Evolutionary conservation across 2,113 vertebrate species (phyloP).

Genomic region (Lycocorax pyrrhopterus): DNA sequence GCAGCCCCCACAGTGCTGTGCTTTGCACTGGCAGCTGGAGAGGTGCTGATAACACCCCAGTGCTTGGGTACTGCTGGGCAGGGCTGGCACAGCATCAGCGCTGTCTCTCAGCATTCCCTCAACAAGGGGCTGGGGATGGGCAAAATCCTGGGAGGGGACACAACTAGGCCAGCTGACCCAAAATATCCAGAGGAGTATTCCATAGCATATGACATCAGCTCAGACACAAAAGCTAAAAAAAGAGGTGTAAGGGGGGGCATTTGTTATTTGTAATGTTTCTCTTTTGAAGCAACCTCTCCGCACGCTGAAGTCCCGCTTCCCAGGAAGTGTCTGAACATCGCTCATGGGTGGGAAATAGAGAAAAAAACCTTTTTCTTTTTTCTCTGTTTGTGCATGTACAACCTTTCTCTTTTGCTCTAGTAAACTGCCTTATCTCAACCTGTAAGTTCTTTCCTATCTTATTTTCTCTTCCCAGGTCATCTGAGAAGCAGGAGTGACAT

Average conservation of each 20-base stretch:
- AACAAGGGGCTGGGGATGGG: fast-evolving
- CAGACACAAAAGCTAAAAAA: not conserved
- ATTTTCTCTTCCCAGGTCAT: not conserved
- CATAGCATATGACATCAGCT: not conserved
- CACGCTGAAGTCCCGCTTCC: fast-evolving
- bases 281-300: not conserved
- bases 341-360: not conserved
- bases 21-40: not conserved
- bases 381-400: not conserved
- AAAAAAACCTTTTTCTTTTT: not conserved
- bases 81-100: fast-evolving
- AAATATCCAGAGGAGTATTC: not conserved
- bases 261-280: not conserved
- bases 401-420: not conserved
- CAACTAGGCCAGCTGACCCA: not conserved
- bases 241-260: fast-evolving
- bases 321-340: fast-evolving
- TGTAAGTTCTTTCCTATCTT: not conserved
- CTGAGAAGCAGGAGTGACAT: not conserved
- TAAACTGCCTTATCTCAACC: not conserved
- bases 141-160: not conserved
- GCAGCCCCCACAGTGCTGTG: not conserved
- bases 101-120: not conserved
- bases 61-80: not conserved
- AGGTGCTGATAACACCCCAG: not conserved